Percentiles rank a stretch among this genome's conserved stretches.
phyloP scores from a whole-genome alignment of 92 coral and sea anemone species.

The Umimayanthus kanabou region DNA sequence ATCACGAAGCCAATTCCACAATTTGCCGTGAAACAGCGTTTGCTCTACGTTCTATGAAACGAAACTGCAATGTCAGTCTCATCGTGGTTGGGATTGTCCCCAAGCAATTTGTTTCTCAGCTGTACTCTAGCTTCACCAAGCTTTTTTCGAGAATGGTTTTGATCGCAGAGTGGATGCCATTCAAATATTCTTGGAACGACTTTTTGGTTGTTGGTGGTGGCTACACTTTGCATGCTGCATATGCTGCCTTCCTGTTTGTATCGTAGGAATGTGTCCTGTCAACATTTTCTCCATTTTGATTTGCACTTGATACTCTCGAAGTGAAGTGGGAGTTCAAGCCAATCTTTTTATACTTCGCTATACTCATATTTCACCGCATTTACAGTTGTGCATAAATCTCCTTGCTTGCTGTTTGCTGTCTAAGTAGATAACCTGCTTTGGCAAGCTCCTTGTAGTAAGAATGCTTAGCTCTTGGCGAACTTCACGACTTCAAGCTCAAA shows the following conservation, averaged over 20 bases:
- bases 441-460: no score
- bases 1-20: slow-evolving; percentile 26
- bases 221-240: slow-evolving; percentile 33
- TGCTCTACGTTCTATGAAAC: slow-evolving; percentile 22
- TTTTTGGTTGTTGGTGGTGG: slow-evolving; percentile 29
- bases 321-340: neutral
- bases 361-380: no score
- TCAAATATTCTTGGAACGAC: slow-evolving; percentile 18
- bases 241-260: slow-evolving; percentile 27
- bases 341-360: neutral
- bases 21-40: slow-evolving; percentile 31
- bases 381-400: no score
- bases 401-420: no score
- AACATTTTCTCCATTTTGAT: neutral
- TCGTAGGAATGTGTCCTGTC: slow-evolving; percentile 33
- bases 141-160: slow-evolving; percentile 20
- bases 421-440: no score
- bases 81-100: slow-evolving; percentile 15
- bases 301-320: neutral
- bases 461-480: no score
- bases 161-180: slow-evolving; percentile 8
- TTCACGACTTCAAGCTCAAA: no score
- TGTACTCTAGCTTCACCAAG: slow-evolving; percentile 11
- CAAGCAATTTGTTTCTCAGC: slow-evolving; percentile 12
- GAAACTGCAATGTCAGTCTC: slow-evolving; percentile 23